A percentile compares a stretch with the other conserved stretches of the same genome.
phyloP scores from a whole-genome alignment of 2,888 invertebrate species.

The Chalcis sispes region DNA sequence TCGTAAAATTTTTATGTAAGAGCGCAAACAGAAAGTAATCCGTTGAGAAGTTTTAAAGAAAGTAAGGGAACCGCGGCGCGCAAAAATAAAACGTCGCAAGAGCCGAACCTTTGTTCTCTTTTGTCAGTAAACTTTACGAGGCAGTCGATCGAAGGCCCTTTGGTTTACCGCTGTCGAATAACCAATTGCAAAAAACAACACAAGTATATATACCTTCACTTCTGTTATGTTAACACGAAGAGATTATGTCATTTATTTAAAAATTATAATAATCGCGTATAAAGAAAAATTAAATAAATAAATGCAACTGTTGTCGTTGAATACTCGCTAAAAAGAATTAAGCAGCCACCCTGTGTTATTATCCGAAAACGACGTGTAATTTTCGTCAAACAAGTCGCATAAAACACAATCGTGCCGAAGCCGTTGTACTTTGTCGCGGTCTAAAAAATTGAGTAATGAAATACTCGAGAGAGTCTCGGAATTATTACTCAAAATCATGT shows the following conservation, averaged over 20 bases:
- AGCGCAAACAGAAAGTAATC: no score
- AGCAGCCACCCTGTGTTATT: no score
- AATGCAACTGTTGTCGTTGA: no score
- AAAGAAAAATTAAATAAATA: background rate
- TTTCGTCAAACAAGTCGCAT: no score
- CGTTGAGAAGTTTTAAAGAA: no score
- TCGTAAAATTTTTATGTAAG: no score
- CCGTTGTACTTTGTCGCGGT: no score
- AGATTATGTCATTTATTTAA: background rate
- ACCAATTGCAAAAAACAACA: constrained; percentile 14
- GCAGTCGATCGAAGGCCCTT: constrained; percentile 44
- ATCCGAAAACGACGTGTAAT: no score
- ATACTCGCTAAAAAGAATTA: no score
- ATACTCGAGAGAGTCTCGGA: background rate
- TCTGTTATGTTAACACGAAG: no score
- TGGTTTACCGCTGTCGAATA: constrained; percentile 6
- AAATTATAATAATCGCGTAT: constrained; percentile 10
- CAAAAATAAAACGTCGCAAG: constrained; percentile 32
- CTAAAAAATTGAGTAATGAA: constrained; percentile 30
- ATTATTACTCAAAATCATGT: constrained; percentile 49
- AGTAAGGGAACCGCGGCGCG: background rate
- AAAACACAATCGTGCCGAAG: no score
- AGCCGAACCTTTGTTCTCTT: constrained; percentile 69
- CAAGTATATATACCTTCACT: no score
- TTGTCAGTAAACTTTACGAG: constrained; percentile 61